Conservation (phyloP, 2,888 invertebrate genomes). For the Meteorus cinctellus region DNA sequence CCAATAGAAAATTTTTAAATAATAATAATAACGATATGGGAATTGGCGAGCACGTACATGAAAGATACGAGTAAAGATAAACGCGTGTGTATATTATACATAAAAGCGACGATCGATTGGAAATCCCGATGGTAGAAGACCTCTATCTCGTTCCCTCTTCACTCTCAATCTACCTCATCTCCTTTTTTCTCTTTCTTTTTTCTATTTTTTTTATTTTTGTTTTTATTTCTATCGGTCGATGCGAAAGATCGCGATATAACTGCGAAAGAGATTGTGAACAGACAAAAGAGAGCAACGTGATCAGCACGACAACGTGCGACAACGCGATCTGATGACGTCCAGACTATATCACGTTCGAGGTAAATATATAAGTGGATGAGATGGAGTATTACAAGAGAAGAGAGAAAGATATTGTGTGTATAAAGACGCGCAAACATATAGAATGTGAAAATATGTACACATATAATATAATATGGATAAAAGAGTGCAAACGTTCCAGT, state of each 20-base stretch:
- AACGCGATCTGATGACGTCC: constrained; percentile 8
- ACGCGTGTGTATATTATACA: constrained; percentile 10
- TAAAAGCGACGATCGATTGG: constrained; percentile 28
- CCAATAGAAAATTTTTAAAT: not conserved
- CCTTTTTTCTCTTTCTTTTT: constrained; percentile 13
- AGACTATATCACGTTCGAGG: constrained; percentile 15
- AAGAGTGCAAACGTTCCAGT: constrained; percentile 3
- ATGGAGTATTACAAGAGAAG: not conserved
- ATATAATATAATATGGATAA: not conserved
- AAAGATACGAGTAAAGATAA: constrained; percentile 16
- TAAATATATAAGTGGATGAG: constrained; percentile 1
- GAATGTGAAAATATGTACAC: not conserved
- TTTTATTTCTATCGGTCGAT: constrained; percentile 40
- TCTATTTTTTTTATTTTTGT: not conserved
- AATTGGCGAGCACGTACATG: constrained; percentile 15
- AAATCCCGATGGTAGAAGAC: constrained; percentile 34
- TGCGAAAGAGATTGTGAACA: constrained; percentile 7
- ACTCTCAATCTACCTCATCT: not conserved
- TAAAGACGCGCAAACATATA: not conserved
- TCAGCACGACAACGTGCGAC: constrained; percentile 13
- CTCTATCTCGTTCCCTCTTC: constrained; percentile 31
- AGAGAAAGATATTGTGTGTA: not conserved
- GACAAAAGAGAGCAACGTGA: constrained; percentile 16
- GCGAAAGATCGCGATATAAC: constrained; percentile 9
- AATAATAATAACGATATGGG: constrained; percentile 10